Base-by-base conservation (phyloP, 2,113 vertebrate species). In the Neolamprologus fasciatus region DNA sequence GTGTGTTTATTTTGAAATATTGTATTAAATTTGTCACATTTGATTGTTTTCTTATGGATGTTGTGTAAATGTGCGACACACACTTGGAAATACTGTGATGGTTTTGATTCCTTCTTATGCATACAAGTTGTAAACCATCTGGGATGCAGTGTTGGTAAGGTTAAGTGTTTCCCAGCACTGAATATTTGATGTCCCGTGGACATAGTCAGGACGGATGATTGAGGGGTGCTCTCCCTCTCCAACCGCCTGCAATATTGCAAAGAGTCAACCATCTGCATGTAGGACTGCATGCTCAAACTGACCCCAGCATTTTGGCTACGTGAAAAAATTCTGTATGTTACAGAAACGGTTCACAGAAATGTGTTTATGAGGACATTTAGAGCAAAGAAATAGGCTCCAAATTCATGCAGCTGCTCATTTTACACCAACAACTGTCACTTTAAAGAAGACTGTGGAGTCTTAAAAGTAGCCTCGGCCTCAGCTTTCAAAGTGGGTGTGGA, bases 231-330 rank as follows among this genome's bases (percentile, higher is more conserved):
- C 21, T 42, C 21, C 66, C 14, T 76, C 14, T 11, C 40, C 68
- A 76, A 5, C 23, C 9, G 6, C 31, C 31, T 37, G 33, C 1
- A 1, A 37, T 37, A 66, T n/a, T 63, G 31, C 58, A 63, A 63
- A 63, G 17, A 63, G 58, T 63, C 31, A 35, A 13, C 31, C 19
- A 66, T 37, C 33, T 66, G 61, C 33, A 21, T 66, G 61, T n/a
- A 12, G 61, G 61, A 66, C 0, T 37, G 61, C 0, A 0, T 66
- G 61, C 61, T 66, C 31, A 66, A 66, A 37, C 61, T 37, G 61
- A 66, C 10, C 31, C 61, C 37, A 71, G 37, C 37, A 71, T 42
- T 71, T 23, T 42, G n/a, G 35, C n/a, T 9, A n/a, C 0, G 8
- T 42, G 66, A 23, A 23, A 16, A 0, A 42, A 13, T 0, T 42